These are phyloP conservation scores for Poeciliopsis turrubarensis DNA, from an alignment of 2,113 vertebrate species.

Conservation along the genomic window DNA sequence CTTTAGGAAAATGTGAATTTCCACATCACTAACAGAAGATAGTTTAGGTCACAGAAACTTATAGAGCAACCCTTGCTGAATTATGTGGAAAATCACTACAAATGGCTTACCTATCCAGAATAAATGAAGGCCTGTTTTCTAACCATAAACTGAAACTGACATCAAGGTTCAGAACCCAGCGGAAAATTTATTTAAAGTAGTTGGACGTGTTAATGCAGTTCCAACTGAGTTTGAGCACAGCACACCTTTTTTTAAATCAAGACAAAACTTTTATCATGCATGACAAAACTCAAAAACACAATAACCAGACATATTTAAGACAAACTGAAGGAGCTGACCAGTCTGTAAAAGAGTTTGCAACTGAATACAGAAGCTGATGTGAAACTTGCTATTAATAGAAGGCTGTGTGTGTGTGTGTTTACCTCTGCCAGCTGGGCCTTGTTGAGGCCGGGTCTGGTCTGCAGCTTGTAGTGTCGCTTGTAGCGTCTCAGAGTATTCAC, in stretches of 20 bases:
- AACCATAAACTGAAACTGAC: not conserved
- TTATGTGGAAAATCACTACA: not conserved
- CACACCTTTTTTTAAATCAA: too few relatives aligned
- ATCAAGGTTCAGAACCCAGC: not conserved
- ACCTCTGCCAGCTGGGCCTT: slow-evolving; percentile 99
- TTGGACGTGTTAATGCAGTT: not conserved
- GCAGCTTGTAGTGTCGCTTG: slow-evolving; percentile 98
- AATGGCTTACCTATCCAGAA: not conserved
- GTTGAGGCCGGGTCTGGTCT: slow-evolving; percentile 96
- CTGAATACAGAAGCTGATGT: too few relatives aligned
- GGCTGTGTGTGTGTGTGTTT: slow-evolving; percentile 11
- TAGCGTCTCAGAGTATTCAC: slow-evolving; percentile 97
- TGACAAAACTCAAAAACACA: too few relatives aligned
- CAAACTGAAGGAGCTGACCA: not conserved
- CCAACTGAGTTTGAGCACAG: too few relatives aligned
- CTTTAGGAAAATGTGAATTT: too few relatives aligned
- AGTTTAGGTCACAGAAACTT: not conserved
- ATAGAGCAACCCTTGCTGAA: not conserved
- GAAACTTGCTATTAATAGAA: too few relatives aligned
- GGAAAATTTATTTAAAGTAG: not conserved
- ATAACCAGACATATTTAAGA: not conserved
- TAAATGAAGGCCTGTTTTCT: too few relatives aligned
- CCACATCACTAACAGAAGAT: too few relatives aligned
- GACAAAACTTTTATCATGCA: too few relatives aligned
- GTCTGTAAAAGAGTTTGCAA: not conserved